Conservation (phyloP, 2,113 vertebrate species). For the Myiagra hebetior region DNA sequence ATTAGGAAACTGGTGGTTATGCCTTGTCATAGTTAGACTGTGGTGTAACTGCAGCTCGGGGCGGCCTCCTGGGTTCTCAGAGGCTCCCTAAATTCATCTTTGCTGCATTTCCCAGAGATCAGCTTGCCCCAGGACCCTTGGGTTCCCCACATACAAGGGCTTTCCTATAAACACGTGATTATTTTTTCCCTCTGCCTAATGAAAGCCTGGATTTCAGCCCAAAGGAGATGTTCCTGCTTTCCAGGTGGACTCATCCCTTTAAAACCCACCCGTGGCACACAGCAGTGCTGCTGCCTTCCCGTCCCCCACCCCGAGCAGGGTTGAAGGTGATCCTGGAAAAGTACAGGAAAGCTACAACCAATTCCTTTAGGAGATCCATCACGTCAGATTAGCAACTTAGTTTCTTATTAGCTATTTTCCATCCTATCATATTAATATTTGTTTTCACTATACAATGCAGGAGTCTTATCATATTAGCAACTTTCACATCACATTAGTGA, state of each 20-base stretch:
- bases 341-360: constrained; percentile 26
- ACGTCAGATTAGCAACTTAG: constrained; percentile 67
- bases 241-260: not conserved
- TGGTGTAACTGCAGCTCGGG: rapidly evolving
- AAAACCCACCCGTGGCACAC: not conserved
- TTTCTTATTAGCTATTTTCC: constrained; percentile 74
- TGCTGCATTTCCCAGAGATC: not conserved
- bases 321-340: constrained; percentile 63
- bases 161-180: not conserved
- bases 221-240: not conserved
- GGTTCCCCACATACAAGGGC: not conserved
- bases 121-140: not conserved
- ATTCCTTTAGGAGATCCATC: constrained; percentile 65
- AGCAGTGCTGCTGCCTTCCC: not conserved
- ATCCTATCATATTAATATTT: constrained; percentile 76
- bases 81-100: not conserved
- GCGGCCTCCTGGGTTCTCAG: rapidly evolving
- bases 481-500: constrained; percentile 78
- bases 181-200: not conserved
- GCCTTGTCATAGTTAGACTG: not conserved
- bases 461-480: constrained; percentile 75
- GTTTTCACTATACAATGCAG: constrained; percentile 73
- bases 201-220: not conserved
- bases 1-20: not conserved
- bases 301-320: rapidly evolving